Percentiles rank a stretch among this genome's conserved stretches.
phyloP scores from a whole-genome alignment of 2,113 vertebrate genomes.

The Gallinago undulata region DNA sequence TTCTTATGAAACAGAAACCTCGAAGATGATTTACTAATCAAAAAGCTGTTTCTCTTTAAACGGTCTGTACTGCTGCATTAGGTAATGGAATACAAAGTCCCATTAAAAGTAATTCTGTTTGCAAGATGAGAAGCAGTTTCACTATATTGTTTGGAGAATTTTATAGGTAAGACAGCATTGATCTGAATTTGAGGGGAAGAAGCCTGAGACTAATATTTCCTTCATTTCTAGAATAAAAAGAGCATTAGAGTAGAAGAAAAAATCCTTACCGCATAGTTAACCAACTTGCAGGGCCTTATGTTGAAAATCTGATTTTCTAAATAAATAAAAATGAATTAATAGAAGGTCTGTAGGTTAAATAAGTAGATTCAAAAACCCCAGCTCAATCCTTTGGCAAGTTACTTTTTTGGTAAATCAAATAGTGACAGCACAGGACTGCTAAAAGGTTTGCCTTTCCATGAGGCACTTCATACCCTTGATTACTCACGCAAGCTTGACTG shows the following conservation, averaged over 20 bases:
- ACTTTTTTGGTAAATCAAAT: not conserved
- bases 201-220: not conserved
- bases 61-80: not conserved
- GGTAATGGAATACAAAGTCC: not conserved
- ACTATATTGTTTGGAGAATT: not conserved
- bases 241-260: not conserved
- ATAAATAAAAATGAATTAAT: not conserved
- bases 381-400: not conserved
- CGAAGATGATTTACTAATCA: constrained; percentile 18
- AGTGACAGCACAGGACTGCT: not conserved
- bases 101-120: not conserved
- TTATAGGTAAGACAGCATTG: not conserved
- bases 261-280: not conserved
- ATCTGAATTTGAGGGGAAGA: not conserved
- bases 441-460: not conserved
- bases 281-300: not conserved
- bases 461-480: not conserved
- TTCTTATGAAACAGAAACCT: constrained; percentile 9
- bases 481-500: not conserved
- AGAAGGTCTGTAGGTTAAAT: not conserved
- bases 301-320: not conserved
- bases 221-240: not conserved
- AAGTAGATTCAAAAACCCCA: not conserved
- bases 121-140: not conserved
- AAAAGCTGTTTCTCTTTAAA: constrained; percentile 4